Percentiles rank a stretch among this genome's conserved stretches.
phyloP scores from a whole-genome alignment of 2,797 vertebrate species.

The Notolabrus celidotus region DNA sequence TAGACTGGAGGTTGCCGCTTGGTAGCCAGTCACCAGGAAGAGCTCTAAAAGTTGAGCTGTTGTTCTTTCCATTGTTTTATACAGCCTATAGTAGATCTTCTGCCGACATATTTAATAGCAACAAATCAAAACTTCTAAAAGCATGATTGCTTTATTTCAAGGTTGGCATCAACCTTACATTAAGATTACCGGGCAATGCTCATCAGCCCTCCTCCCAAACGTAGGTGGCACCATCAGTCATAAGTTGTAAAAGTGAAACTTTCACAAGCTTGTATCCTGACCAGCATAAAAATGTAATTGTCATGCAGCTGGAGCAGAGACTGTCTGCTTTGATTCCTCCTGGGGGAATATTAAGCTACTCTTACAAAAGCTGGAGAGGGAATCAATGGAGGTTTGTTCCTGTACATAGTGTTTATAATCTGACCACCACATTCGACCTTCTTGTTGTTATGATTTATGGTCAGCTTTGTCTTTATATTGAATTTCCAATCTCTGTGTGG shows the following conservation, averaged over 20 bases:
- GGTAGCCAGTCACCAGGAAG: too few species aligned
- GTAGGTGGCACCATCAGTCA: not conserved
- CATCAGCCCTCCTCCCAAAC: conserved; percentile 5
- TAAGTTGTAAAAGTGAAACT: not conserved
- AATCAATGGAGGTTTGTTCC: not conserved
- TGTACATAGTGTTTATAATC: not conserved
- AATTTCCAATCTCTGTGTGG: not conserved
- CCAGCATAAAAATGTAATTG: not conserved
- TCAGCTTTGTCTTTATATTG: not conserved
- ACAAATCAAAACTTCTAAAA: conserved; percentile 1
- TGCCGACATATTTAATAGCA: not conserved
- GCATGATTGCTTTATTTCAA: not conserved
- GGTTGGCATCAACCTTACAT: conserved; percentile 2
- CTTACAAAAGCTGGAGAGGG: not conserved
- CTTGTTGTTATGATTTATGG: not conserved
- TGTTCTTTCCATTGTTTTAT: too few species aligned
- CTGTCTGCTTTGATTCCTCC: conserved; percentile 1
- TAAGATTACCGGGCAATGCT: not conserved
- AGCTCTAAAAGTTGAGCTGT: too few species aligned
- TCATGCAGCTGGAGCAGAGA: not conserved
- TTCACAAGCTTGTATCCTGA: not conserved
- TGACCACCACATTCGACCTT: not conserved
- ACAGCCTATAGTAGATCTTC: not conserved
- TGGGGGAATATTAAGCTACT: not conserved
- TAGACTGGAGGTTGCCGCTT: too few species aligned